These are phyloP conservation scores for Theretra japonica DNA, from an alignment of 2,888 invertebrate species.

Conservation along the genomic window DNA sequence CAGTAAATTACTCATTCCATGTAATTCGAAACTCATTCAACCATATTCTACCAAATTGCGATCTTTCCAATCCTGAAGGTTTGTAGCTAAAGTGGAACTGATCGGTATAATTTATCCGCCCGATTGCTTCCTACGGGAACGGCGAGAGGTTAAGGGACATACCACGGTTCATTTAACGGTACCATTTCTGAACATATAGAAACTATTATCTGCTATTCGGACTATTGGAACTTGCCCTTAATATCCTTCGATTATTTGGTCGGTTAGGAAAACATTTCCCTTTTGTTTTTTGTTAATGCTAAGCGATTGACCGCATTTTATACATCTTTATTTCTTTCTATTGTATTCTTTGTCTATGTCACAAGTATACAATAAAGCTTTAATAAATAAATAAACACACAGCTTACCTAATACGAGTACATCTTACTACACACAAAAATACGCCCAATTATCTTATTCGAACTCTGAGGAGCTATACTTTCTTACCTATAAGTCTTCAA, in stretches of 20 bases:
- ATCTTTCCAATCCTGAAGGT: not conserved
- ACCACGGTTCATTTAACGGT: not conserved
- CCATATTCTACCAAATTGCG: constrained; percentile 5
- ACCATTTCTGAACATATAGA: not conserved
- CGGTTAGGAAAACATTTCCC: not conserved
- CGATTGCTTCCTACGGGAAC: constrained; percentile 9
- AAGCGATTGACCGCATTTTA: too few relatives aligned
- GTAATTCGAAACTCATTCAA: not conserved
- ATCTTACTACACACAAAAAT: too few relatives aligned
- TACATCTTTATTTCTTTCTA: too few relatives aligned
- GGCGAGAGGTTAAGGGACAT: not conserved
- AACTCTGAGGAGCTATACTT: too few relatives aligned
- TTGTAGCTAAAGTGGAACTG: constrained; percentile 1
- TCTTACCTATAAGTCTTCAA: too few relatives aligned
- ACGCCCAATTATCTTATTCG: too few relatives aligned
- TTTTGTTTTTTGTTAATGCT: not conserved
- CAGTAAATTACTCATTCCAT: not conserved
- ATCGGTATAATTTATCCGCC: constrained; percentile 4
- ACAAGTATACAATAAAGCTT: too few relatives aligned
- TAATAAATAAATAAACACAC: too few relatives aligned
- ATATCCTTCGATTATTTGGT: not conserved
- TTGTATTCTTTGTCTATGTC: too few relatives aligned
- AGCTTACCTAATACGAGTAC: too few relatives aligned
- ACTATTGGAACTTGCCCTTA: not conserved
- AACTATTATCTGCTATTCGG: constrained; percentile 6